A percentile compares a stretch with the other conserved stretches of the same genome.
phyloP scores from a whole-genome alignment of 2,113 vertebrate species.

The Pseudorectes ferrugineus region DNA sequence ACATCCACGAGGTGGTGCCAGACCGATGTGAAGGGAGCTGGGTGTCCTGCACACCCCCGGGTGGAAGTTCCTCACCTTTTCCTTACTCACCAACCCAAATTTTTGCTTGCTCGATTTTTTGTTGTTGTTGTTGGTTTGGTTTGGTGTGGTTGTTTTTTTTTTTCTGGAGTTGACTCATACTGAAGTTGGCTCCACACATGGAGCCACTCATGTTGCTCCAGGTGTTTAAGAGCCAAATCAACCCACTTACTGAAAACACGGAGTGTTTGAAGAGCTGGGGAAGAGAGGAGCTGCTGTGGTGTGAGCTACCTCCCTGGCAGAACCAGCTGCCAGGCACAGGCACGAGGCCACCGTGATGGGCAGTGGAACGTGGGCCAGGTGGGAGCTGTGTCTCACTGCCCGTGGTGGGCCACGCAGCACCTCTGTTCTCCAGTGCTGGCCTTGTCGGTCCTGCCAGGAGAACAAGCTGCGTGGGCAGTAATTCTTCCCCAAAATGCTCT shows the following conservation, averaged over 20 bases:
- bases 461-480: background rate
- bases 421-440: accelerated
- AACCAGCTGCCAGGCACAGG: background rate
- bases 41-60: background rate
- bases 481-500: background rate
- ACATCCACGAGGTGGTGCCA: background rate
- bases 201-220: background rate
- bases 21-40: background rate
- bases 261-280: background rate
- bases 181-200: background rate
- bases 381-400: background rate
- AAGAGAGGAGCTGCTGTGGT: background rate
- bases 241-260: background rate
- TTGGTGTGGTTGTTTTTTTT: background rate
- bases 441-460: background rate
- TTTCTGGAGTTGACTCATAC: background rate
- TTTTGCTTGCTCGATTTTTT: background rate
- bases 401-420: accelerated
- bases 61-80: background rate
- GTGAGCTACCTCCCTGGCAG: no score
- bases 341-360: background rate
- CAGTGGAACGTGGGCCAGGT: accelerated
- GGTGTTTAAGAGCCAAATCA: background rate
- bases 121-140: background rate
- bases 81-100: background rate